Conservation (phyloP, 2,888 invertebrate species). For the Lepetodrilus schrolli region DNA sequence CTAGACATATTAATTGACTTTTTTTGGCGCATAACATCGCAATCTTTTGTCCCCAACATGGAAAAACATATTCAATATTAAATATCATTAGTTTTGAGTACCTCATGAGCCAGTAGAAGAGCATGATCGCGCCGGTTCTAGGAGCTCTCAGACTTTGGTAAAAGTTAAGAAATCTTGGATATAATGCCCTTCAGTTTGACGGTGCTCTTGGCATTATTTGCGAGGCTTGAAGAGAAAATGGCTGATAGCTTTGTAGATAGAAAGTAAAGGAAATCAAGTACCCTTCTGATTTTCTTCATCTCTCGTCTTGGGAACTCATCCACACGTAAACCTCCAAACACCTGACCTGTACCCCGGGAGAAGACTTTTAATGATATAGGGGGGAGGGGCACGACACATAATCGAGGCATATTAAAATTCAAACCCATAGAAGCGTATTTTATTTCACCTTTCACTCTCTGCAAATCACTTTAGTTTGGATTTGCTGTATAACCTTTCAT, state of each 20-base stretch:
- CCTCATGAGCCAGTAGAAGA: neutral
- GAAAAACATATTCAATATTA: conserved; percentile 28
- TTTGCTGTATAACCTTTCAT: too few species aligned
- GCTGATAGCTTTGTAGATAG: neutral
- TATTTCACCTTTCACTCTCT: neutral
- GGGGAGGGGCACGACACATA: neutral
- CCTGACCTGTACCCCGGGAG: neutral
- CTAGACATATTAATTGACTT: conserved; percentile 26
- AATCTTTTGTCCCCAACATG: conserved; percentile 13
- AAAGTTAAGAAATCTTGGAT: neutral
- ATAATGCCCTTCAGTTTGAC: neutral
- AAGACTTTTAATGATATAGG: neutral
- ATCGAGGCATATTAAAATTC: conserved; percentile 19
- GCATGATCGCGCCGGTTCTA: neutral
- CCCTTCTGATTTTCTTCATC: neutral
- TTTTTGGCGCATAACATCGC: neutral
- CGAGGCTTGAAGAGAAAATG: neutral
- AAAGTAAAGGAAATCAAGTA: neutral
- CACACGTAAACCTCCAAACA: neutral
- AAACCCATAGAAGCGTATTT: conserved; percentile 22
- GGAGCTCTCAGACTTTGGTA: conserved; percentile 1
- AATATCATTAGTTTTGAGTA: conserved; percentile 25
- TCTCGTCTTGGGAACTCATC: neutral
- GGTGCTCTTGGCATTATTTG: conserved; percentile 1
- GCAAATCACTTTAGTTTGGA: neutral